phyloP scores from a whole-genome alignment of 2,113 vertebrate species.

The Malurus alboscapulatus region DNA sequence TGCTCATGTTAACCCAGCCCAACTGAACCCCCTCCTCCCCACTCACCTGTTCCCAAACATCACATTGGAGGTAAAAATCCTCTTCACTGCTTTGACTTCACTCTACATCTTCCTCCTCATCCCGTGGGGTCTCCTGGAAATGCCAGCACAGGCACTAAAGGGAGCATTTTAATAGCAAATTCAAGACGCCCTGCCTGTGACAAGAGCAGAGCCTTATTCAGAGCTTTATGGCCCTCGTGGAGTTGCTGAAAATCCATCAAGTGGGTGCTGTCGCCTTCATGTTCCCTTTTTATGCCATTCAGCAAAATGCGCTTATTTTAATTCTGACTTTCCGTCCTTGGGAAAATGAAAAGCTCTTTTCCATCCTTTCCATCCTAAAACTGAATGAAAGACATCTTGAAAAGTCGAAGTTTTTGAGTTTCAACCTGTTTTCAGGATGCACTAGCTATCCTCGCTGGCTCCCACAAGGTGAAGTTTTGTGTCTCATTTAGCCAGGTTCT shows the following conservation, averaged over 20 bases:
- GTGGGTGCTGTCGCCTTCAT: not conserved
- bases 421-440: not conserved
- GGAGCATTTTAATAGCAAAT: not conserved
- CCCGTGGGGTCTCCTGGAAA: not conserved
- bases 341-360: not conserved
- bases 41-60: not conserved
- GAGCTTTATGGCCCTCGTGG: not conserved
- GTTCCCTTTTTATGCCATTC: not conserved
- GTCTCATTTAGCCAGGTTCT: not conserved
- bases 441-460: accelerated
- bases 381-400: not conserved
- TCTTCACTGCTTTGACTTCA: not conserved
- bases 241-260: not conserved
- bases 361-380: not conserved
- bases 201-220: not conserved
- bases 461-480: not conserved
- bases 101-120: accelerated
- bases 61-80: not conserved
- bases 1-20: not conserved
- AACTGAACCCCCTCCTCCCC: not conserved
- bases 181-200: not conserved
- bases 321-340: not conserved
- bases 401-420: not conserved
- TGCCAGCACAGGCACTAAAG: not conserved
- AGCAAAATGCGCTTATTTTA: not conserved